phyloP scores from a whole-genome alignment of 1,140 invertebrate species.

The Euschistus heros region DNA sequence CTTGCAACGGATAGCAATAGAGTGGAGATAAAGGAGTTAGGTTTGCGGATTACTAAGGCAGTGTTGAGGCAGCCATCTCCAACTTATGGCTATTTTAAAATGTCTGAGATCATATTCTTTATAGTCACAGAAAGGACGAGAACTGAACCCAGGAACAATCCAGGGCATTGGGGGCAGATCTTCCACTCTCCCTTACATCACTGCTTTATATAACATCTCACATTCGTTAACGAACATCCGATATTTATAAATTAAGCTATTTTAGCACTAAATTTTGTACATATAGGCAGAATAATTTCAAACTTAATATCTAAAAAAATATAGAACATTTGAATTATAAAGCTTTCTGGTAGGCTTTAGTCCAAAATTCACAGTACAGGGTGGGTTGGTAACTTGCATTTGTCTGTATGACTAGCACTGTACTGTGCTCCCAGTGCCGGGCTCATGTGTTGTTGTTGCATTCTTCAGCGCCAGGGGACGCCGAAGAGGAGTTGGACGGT shows the following conservation, averaged over 20 bases:
- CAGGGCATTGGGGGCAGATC: background rate
- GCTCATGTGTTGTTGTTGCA: background rate
- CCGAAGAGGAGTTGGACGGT: background rate
- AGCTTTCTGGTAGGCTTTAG: slow-evolving; percentile 19
- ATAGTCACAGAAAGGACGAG: too few species aligned
- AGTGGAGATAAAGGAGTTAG: too few species aligned
- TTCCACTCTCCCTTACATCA: background rate
- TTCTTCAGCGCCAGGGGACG: background rate
- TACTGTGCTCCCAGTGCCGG: slow-evolving; percentile 7
- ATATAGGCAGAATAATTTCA: slow-evolving; percentile 14
- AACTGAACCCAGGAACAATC: too few species aligned
- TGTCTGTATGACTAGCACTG: slow-evolving; percentile 15
- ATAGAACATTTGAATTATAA: slow-evolving; percentile 6
- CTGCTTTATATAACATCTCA: background rate
- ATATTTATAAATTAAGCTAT: slow-evolving; percentile 13
- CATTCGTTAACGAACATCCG: background rate
- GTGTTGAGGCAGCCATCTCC: too few species aligned
- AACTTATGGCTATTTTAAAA: too few species aligned
- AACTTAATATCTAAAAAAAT: slow-evolving; percentile 6
- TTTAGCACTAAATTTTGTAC: slow-evolving; percentile 18
- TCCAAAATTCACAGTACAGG: slow-evolving; percentile 10
- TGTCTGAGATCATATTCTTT: too few species aligned
- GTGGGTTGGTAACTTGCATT: slow-evolving; percentile 14
- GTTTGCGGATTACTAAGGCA: too few species aligned
- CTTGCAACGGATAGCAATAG: too few species aligned